Conservation (phyloP, 2,888 invertebrate genomes). For the Drosophila flavopinicola region DNA sequence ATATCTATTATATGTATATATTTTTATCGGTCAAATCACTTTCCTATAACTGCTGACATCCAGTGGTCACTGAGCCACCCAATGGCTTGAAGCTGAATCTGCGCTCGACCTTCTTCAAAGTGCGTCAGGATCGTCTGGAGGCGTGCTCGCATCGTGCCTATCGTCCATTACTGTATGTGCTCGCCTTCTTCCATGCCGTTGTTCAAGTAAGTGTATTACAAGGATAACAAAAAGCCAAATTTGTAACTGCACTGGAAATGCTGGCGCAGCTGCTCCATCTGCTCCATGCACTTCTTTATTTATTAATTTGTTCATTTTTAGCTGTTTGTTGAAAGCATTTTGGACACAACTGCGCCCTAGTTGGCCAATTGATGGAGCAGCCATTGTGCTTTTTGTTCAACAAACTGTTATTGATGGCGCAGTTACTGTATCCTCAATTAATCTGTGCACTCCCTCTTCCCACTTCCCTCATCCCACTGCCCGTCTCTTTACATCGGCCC, state of each 20-base stretch:
- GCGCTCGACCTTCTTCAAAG: constrained; percentile 94
- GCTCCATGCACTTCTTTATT: constrained; percentile 62
- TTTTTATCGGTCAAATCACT: not conserved
- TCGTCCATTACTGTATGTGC: constrained; percentile 92
- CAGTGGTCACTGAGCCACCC: constrained; percentile 96
- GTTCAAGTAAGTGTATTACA: constrained; percentile 87
- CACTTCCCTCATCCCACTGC: no score
- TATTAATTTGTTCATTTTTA: constrained; percentile 72
- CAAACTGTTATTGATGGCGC: constrained; percentile 72
- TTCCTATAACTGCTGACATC: constrained; percentile 4
- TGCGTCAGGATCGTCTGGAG: constrained; percentile 90
- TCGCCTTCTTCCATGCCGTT: constrained; percentile 97
- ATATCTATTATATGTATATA: not conserved
- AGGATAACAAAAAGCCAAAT: constrained; percentile 19
- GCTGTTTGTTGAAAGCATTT: constrained; percentile 60
- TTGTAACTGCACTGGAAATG: constrained; percentile 40
- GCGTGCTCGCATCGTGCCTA: constrained; percentile 91
- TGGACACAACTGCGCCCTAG: constrained; percentile 51
- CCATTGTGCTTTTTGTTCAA: constrained; percentile 30
- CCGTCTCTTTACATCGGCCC: not conserved
- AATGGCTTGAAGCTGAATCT: constrained; percentile 95
- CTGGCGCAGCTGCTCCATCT: constrained; percentile 30
- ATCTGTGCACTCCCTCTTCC: constrained; percentile 14
- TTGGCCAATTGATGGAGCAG: constrained; percentile 56
- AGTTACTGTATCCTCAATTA: constrained; percentile 39